Conservation (phyloP, 2,113 vertebrate species). For the Phyllostomus discolor region DNA sequence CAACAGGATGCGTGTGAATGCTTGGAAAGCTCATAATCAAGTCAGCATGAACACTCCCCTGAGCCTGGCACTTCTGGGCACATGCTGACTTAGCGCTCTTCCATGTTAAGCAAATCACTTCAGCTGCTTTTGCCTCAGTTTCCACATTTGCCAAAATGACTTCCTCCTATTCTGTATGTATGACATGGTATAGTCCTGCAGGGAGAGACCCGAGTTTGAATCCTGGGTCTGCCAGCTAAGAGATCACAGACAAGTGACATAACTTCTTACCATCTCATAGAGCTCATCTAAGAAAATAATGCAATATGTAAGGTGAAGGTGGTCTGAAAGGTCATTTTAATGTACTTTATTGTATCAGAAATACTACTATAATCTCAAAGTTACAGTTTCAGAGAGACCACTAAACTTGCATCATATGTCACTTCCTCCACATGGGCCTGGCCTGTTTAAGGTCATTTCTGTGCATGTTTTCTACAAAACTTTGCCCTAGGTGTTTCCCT, state of each 20-base stretch:
- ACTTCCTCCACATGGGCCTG: neutral
- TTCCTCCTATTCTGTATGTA: neutral
- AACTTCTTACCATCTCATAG: neutral
- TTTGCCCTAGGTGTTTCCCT: neutral
- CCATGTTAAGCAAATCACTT: neutral
- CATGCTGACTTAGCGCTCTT: neutral
- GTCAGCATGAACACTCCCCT: neutral
- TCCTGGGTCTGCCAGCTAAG: neutral
- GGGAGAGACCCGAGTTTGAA: neutral
- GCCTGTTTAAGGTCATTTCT: neutral
- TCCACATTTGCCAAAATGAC: neutral
- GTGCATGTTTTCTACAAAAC: neutral
- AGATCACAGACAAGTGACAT: neutral
- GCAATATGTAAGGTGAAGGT: neutral
- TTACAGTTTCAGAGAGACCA: neutral
- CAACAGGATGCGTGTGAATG: neutral
- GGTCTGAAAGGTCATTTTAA: neutral
- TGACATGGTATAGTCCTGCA: neutral
- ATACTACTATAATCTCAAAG: neutral
- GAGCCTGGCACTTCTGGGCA: neutral
- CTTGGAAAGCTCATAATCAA: neutral
- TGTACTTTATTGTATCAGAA: neutral
- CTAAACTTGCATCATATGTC: neutral
- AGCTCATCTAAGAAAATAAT: constrained; percentile 2
- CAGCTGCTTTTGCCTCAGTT: neutral